Base-by-base conservation (phyloP, 1,140 invertebrate genomes). In the Medauroidea extradentata region DNA sequence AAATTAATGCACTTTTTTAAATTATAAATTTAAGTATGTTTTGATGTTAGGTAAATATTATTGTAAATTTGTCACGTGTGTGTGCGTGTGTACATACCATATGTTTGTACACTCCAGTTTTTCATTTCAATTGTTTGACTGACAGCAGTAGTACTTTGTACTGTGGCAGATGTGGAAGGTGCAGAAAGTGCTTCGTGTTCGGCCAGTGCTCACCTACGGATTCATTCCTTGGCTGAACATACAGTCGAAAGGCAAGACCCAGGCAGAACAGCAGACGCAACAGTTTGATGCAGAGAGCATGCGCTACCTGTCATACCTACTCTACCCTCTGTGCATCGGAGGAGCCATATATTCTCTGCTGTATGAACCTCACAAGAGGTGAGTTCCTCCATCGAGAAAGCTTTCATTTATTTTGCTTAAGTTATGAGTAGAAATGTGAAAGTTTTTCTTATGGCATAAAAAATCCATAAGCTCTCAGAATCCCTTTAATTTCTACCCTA, bases 101-200 rank as follows among this genome's bases (percentile, higher is more conserved):
- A n/a, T n/a, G n/a, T n/a, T n/a, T n/a, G n/a, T n/a, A n/a, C n/a
- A n/a, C n/a, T n/a, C n/a, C n/a, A n/a, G n/a, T n/a, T n/a, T n/a
- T n/a, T n/a, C n/a, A n/a, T n/a, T n/a, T n/a, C n/a, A n/a, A n/a
- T n/a, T n/a, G n/a, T n/a, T n/a, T n/a, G n/a, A n/a, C n/a, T n/a
- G n/a, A n/a, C n/a, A n/a, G n/a, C n/a, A n/a, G n/a, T n/a, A n/a
- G n/a, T n/a, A n/a, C n/a, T n/a, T n/a, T n/a, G n/a, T n/a, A n/a
- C n/a, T n/a, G n/a, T n/a, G 29, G 52, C 69, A 96, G 90, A 71
- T 94, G 53, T 98, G 95, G 94, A 98, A 98, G 78, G 85, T 94
- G 8, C 91, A 86, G 62, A 98, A 97, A 75, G 91, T 96, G 9
- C 79, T 95, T 8, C 90, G 90, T 72, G 69, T 95, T 5, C 82